These are phyloP conservation scores for Trisateles emortualis DNA, from an alignment of 2,888 invertebrate species.

Conservation along the genomic window DNA sequence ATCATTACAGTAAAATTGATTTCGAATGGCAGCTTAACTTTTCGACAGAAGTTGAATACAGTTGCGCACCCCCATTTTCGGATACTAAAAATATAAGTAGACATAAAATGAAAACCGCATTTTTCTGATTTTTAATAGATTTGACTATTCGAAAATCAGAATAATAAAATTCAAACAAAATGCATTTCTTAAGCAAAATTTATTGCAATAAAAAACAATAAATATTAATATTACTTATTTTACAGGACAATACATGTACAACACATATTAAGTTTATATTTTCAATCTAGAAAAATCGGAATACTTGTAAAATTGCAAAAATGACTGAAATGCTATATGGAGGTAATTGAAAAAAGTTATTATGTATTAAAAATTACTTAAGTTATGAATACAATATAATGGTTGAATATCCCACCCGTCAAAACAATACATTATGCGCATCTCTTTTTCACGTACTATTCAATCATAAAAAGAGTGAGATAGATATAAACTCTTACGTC, in stretches of 20 bases:
- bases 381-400: neutral
- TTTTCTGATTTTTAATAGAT: neutral
- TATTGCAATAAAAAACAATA: constrained; percentile 53
- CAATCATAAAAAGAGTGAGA: too few species aligned
- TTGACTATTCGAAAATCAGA: neutral
- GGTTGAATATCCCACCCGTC: too few species aligned
- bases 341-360: neutral
- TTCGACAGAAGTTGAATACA: too few species aligned
- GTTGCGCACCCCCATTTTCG: too few species aligned
- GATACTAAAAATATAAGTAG: too few species aligned
- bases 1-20: too few species aligned
- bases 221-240: constrained; percentile 31
- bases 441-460: too few species aligned
- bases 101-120: too few species aligned
- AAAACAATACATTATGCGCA: too few species aligned
- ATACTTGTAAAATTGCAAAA: neutral
- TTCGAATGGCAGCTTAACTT: too few species aligned
- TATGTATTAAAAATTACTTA: neutral
- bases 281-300: neutral
- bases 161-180: neutral
- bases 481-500: too few species aligned
- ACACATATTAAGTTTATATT: constrained; percentile 3
- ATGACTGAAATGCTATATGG: neutral
- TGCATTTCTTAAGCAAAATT: constrained; percentile 40
- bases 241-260: constrained; percentile 10